Base-by-base conservation (phyloP, 1,140 invertebrate species). In the Bombus ignitus region DNA sequence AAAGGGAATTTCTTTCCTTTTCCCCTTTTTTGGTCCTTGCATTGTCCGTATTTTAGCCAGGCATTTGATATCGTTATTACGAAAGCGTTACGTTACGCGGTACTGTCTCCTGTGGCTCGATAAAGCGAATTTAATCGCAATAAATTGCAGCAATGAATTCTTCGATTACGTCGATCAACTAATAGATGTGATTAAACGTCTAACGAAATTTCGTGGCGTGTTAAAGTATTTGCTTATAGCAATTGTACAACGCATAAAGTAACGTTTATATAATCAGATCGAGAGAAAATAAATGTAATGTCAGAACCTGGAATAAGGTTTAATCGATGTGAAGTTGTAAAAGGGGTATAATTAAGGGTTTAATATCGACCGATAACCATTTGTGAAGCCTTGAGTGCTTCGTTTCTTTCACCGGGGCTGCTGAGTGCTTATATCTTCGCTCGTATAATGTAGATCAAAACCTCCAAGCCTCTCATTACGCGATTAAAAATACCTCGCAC, bases 11-110 rank as follows among this genome's bases (percentile, higher is more conserved):
- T 32, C 6, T 10, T n/a, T 25, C 12, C n/a, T 22, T 9, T 32
- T 12, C 42, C 44, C 4, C 15, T 68, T 42, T 66, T 32, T 35
- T 32, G 8, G 3, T 0, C 28, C 35, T 68, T 25, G 44, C 42
- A 35, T 68, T 79, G 62, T 47, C 62, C 9, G 8, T 10, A 68
- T 79, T 79, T 28, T 15, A 62, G 5, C 39, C 42, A 25, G 3
- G 9, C 5, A 59, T 66, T 66, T 62, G 59, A 79, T 68, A 32
- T 10, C 42, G 22, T 15, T 22, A 5, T 25, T 35, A 35, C 25
- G 18, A 47, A 62, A 32, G n/a, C n/a, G 47, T 88, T 88, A 53
- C 78, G 47, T 62, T 75, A 87, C 22, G 44, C 22, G 13, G 0
- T 12, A 35, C 57, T 15, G 18, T 66, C 72, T 39, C 10, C 28